A percentile compares a stretch with the other conserved stretches of the same genome.
Conservation (phyloP, 2,888 invertebrate species). For the Trissolcus japonicus region DNA sequence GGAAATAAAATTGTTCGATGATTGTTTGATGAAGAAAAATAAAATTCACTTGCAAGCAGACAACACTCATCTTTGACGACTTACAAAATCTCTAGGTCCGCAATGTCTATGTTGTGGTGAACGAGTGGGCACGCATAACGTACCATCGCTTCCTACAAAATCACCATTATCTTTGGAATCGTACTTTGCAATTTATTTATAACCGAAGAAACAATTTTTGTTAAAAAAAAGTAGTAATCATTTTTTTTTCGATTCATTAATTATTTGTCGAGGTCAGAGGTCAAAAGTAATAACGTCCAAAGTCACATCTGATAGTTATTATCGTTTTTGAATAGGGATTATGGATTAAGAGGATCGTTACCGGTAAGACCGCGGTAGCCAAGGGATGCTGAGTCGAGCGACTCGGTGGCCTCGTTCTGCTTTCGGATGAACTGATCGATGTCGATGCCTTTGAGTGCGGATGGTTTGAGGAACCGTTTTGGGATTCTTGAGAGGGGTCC, state of each 20-base stretch:
- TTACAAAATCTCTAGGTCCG: constrained; percentile 74
- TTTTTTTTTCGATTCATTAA: too few relatives aligned
- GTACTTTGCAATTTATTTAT: constrained; percentile 17
- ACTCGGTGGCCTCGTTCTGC: constrained; percentile 84
- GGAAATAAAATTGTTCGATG: neutral
- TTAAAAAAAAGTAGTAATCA: neutral
- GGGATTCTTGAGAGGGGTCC: constrained; percentile 85
- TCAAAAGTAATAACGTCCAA: too few relatives aligned
- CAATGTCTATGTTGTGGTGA: constrained; percentile 71
- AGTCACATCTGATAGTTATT: too few relatives aligned
- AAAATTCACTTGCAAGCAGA: constrained; percentile 37
- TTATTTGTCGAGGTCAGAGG: too few relatives aligned
- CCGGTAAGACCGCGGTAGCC: constrained; percentile 88
- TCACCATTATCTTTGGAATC: constrained; percentile 49
- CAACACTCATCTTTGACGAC: constrained; percentile 64
- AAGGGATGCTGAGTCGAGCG: constrained; percentile 85
- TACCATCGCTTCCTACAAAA: constrained; percentile 75
- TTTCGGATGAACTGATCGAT: constrained; percentile 86
- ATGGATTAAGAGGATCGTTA: constrained; percentile 62
- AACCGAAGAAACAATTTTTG: constrained; percentile 5
- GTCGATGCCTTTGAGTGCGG: constrained; percentile 86
- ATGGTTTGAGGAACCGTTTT: constrained; percentile 87
- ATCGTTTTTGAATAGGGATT: too few relatives aligned
- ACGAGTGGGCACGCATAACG: constrained; percentile 68
- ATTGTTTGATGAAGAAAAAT: neutral